phyloP scores from a whole-genome alignment of 2,888 invertebrate species.

The Fragum whitleyi region DNA sequence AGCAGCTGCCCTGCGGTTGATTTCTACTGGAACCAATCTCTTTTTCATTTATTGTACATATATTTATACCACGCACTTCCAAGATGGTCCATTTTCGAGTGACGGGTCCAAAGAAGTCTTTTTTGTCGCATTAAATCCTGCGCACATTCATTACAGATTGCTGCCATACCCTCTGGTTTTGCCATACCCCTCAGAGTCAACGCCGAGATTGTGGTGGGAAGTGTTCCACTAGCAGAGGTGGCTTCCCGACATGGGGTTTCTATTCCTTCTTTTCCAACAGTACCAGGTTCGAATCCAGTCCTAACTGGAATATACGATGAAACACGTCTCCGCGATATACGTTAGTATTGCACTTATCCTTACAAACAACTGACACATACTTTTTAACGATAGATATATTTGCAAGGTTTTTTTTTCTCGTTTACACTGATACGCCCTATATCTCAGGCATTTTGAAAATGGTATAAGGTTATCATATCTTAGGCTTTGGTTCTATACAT shows the following conservation, averaged over 20 bases:
- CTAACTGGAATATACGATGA: background rate
- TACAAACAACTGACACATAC: background rate
- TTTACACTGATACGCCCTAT: background rate
- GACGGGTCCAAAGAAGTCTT: too few species aligned
- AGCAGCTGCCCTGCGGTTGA: too few species aligned
- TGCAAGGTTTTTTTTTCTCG: background rate
- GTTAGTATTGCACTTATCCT: background rate
- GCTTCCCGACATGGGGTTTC: background rate
- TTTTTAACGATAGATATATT: background rate
- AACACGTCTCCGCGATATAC: background rate
- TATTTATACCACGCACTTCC: too few species aligned
- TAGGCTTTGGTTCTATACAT: too few species aligned
- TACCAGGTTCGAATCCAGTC: background rate
- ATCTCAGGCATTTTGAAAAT: background rate
- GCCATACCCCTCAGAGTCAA: background rate
- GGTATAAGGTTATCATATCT: background rate
- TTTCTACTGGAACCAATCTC: too few species aligned
- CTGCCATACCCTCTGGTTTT: background rate
- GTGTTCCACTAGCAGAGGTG: background rate
- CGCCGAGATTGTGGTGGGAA: background rate
- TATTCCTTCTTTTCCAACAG: background rate
- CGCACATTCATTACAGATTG: background rate
- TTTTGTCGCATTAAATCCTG: too few species aligned
- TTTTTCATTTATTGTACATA: too few species aligned
- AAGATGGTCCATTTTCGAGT: too few species aligned